phyloP scores from a whole-genome alignment of 2,888 invertebrate species.

The Archips xylosteana region DNA sequence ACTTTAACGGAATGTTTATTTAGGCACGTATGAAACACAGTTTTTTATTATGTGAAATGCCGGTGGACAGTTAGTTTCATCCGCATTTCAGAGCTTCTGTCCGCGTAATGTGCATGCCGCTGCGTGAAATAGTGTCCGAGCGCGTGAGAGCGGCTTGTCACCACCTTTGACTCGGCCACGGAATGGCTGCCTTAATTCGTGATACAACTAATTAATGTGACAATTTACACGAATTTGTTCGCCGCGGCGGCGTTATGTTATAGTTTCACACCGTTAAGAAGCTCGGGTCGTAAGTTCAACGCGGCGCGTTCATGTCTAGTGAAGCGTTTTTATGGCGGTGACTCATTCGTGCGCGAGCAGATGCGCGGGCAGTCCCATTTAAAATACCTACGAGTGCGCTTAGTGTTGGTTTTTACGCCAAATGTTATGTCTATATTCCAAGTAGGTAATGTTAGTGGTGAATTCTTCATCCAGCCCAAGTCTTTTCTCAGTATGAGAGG shows the following conservation, averaged over 20 bases:
- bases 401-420: not conserved
- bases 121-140: conserved; percentile 33
- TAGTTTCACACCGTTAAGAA: conserved; percentile 66
- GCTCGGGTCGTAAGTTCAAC: conserved; percentile 43
- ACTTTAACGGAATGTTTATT: conserved; percentile 41
- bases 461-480: not conserved
- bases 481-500: not conserved
- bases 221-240: conserved; percentile 57
- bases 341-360: conserved; percentile 31
- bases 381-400: not conserved
- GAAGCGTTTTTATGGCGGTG: conserved; percentile 42
- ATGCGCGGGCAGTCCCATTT: conserved; percentile 40
- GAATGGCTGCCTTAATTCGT: conserved; percentile 59
- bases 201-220: conserved; percentile 67
- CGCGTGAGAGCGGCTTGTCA: conserved; percentile 62
- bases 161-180: conserved; percentile 71
- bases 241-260: conserved; percentile 30
- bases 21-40: conserved; percentile 47
- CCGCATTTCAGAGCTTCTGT: conserved; percentile 43
- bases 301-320: conserved; percentile 51
- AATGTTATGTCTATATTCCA: not conserved
- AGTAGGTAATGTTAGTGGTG: not conserved
- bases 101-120: conserved; percentile 26
- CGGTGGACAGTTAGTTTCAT: conserved; percentile 45
- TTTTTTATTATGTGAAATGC: conserved; percentile 49